These are phyloP conservation scores for Hiodon tergisus DNA, from an alignment of 2,113 vertebrate species.

Conservation along the genomic window DNA sequence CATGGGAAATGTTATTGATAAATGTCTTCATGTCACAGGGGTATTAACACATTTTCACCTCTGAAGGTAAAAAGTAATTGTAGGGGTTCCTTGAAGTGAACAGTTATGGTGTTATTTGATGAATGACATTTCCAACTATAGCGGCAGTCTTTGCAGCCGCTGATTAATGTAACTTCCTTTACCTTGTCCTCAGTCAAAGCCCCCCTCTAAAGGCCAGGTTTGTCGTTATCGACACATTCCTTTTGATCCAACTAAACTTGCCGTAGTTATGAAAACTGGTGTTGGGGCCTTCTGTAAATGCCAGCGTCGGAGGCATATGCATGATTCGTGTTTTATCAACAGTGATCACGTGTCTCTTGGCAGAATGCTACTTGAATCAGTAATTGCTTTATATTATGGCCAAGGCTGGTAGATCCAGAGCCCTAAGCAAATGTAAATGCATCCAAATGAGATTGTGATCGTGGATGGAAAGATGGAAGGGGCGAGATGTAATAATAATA, in stretches of 20 bases:
- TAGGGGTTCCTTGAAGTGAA: conserved; percentile 27
- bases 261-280: conserved; percentile 34
- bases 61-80: conserved; percentile 23
- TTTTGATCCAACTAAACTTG: conserved; percentile 37
- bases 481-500: conserved; percentile 54
- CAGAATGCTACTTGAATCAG: conserved; percentile 38
- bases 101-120: conserved; percentile 42
- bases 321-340: conserved; percentile 36
- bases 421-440: conserved; percentile 53
- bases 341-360: conserved; percentile 38
- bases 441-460: conserved; percentile 59
- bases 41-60: neutral
- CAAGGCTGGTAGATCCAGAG: conserved; percentile 25
- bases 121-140: conserved; percentile 41
- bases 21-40: neutral
- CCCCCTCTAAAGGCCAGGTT: conserved; percentile 56
- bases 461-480: conserved; percentile 40
- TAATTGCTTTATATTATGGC: conserved; percentile 54
- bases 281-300: conserved; percentile 44
- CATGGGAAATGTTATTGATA: neutral
- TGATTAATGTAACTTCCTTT: conserved; percentile 57
- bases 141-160: conserved; percentile 37
- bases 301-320: conserved; percentile 39
- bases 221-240: conserved; percentile 52
- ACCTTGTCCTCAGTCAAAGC: conserved; percentile 54